Percentiles rank a stretch among this genome's conserved stretches.
These are phyloP conservation scores for Diadophis punctatus DNA, from an alignment of 2,113 vertebrate species.

Conservation along the genomic window DNA sequence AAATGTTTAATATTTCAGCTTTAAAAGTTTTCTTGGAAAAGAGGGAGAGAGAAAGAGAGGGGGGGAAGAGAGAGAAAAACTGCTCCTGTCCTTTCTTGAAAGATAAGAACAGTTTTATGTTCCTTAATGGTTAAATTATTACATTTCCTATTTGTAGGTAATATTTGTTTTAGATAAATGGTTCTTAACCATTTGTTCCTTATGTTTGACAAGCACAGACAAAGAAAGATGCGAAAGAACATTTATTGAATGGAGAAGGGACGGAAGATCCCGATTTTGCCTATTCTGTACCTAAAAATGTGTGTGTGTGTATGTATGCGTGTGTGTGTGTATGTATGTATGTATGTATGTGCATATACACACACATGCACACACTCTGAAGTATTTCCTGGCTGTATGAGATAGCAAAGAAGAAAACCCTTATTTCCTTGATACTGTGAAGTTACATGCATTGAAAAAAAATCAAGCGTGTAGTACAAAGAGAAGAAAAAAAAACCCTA, in stretches of 20 bases:
- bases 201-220: constrained; percentile 72
- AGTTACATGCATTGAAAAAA: constrained; percentile 70
- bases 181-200: constrained; percentile 63
- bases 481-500: constrained; percentile 58
- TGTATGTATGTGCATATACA: not conserved
- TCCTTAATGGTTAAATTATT: constrained; percentile 65
- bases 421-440: constrained; percentile 79
- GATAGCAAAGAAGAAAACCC: constrained; percentile 61
- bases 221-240: not conserved
- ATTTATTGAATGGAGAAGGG: constrained; percentile 19
- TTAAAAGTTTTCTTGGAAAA: constrained; percentile 64
- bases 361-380: constrained; percentile 44
- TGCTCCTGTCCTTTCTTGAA: constrained; percentile 46
- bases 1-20: constrained; percentile 49
- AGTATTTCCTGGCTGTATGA: constrained; percentile 51
- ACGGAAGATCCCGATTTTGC: constrained; percentile 20
- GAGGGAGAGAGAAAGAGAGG: not conserved
- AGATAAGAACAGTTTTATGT: constrained; percentile 57
- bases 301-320: not conserved
- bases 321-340: not conserved
- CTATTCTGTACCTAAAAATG: constrained; percentile 58
- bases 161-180: constrained; percentile 58
- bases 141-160: constrained; percentile 69
- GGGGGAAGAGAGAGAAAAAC: not conserved
- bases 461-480: constrained; percentile 71